These are phyloP conservation scores for Chromobotia macracanthus DNA, from an alignment of 2,797 vertebrate genomes.

Conservation along the genomic window DNA sequence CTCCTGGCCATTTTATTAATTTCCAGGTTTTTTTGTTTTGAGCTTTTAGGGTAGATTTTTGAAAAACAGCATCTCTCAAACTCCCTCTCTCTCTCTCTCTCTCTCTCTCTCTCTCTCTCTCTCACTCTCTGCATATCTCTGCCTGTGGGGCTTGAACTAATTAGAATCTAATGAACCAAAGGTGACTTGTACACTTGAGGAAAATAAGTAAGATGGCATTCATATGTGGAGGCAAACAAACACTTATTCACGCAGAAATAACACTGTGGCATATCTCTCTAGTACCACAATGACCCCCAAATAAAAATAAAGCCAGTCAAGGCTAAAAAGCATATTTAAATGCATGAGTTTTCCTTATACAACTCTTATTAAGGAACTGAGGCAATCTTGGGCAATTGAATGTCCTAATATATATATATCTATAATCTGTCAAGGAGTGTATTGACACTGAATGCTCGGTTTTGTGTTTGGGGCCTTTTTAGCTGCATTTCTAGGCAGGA, in stretches of 20 bases:
- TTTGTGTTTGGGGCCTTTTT: slow-evolving; percentile 51
- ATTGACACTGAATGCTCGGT: slow-evolving; percentile 63
- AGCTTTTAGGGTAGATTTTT: background rate
- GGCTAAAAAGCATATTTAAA: slow-evolving; percentile 86
- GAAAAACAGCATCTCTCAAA: background rate
- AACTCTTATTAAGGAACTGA: slow-evolving; percentile 75
- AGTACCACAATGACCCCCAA: slow-evolving; percentile 66
- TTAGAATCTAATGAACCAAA: slow-evolving; percentile 83
- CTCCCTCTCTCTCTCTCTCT: slow-evolving; percentile 57
- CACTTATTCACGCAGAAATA: slow-evolving; percentile 72
- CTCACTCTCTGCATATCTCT: slow-evolving; percentile 61
- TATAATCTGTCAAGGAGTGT: slow-evolving; percentile 63
- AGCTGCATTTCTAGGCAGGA: slow-evolving; percentile 14
- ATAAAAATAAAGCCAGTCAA: slow-evolving; percentile 61
- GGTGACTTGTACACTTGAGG: slow-evolving; percentile 79
- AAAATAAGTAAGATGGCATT: slow-evolving; percentile 80
- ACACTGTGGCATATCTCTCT: slow-evolving; percentile 69
- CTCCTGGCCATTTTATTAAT: no score
- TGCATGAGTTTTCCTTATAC: slow-evolving; percentile 79
- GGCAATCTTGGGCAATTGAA: slow-evolving; percentile 75
- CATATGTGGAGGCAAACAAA: slow-evolving; percentile 81
- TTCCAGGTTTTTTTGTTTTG: background rate
- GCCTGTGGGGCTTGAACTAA: slow-evolving; percentile 77
- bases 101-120: slow-evolving; percentile 62
- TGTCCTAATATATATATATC: slow-evolving; percentile 65